Base-by-base conservation (phyloP, 2,888 invertebrate species). In the Keiferia lycopersicella region DNA sequence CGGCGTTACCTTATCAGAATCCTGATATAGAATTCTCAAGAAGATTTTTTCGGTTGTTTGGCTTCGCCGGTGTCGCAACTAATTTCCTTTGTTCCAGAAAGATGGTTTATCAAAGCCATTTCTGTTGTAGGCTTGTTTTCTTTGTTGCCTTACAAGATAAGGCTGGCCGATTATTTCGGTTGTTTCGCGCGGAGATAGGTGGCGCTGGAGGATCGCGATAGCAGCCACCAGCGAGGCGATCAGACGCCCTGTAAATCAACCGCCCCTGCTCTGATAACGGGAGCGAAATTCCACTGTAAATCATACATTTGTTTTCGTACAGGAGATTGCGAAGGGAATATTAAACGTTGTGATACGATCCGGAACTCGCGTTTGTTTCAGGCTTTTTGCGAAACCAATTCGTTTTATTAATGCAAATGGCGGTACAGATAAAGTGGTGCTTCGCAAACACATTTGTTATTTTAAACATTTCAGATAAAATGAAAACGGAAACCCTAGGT, bases 231-330 rank as follows among this genome's bases (percentile, higher is more conserved):
- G 34, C 56, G 56, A 56, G 65, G 61, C 63, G 67, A 77, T 77
- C 74, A 76, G 80, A 78, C 78, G 76, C 72, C 75, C 78, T 82
- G 86, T 88, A 90, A 90, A 90, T 90, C 89, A 88, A 84, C 77
- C 86, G 88, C 84, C 87, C 84, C 73, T 70, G 71, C 68, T 66
- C 83, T 79, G 89, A 90, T 90, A 89, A 84, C 80, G 79, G 77
- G 78, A 80, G 79, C 79, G 78, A 83, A 84, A 83, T 82, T 83
- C 76, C 72, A 73, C 76, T 76, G 80, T 88, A 88, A 87, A 89
- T 89, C 87, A 89, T 85, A 87, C 83, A 83, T 86, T 87, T 87
- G 83, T 86, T 84, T 86, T 86, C 80, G 77, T 73, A 71, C 75
- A 69, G 71, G 72, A 73, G 73, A 77, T 77, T 78, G 77, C 68